These are phyloP conservation scores for Neogale vison DNA, from an alignment of 2,113 vertebrate genomes.

Conservation along the genomic window DNA sequence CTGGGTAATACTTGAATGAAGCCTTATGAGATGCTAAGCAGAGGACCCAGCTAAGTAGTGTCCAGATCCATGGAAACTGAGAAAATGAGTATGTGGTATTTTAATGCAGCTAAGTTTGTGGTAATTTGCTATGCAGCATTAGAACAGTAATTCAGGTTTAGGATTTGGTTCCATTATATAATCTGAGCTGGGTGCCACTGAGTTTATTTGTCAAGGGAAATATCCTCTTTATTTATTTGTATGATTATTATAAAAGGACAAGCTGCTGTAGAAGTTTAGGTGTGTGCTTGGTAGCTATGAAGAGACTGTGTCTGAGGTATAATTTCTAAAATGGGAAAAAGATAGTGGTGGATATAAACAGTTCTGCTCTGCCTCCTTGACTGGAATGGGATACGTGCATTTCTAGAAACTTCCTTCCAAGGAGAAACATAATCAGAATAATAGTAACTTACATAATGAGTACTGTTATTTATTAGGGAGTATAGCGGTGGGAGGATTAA, in stretches of 20 bases:
- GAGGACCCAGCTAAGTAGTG: not conserved
- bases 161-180: slow-evolving; percentile 13
- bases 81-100: not conserved
- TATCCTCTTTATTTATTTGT: not conserved
- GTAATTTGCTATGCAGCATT: not conserved
- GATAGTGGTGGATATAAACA: not conserved
- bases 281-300: not conserved
- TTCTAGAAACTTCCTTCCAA: not conserved
- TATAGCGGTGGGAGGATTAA: not conserved
- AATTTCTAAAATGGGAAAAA: slow-evolving; percentile 9
- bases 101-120: not conserved
- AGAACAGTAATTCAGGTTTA: not conserved
- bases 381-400: not conserved
- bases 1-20: not conserved
- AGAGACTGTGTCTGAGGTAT: not conserved
- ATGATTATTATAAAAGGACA: not conserved
- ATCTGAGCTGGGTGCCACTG: not conserved
- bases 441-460: not conserved
- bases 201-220: not conserved
- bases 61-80: not conserved
- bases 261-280: not conserved
- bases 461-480: not conserved
- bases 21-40: not conserved
- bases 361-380: not conserved
- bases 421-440: slow-evolving; percentile 19